Evolutionary conservation across 2,797 vertebrate genomes (phyloP), one percentile per base, ranked within the genome.

Genomic region (Thripadectes ignobilis): DNA sequence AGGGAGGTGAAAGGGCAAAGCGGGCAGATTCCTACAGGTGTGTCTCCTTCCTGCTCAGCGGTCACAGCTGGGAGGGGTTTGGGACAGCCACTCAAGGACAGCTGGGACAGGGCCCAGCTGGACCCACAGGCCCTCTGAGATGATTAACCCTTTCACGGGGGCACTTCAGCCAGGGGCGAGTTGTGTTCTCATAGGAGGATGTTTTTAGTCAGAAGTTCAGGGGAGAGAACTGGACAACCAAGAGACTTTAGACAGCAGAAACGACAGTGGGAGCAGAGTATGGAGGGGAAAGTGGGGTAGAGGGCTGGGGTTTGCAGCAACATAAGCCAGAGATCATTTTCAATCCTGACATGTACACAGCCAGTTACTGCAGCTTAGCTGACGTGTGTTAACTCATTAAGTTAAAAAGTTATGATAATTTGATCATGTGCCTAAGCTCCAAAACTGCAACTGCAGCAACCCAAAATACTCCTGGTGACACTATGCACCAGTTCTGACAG

Each of bases 381-480:
- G 95, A 96, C 14, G 92, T 94, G 80, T 96, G 94, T 95, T 97
- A 96, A 97, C 94, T 95, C 95, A 94, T 96, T 97, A 95, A 95
- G 88, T 96, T 95, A 95, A 95, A 95, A 97, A 97, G 95, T 97
- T 97, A 96, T 95, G 94, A 91, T 97, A 97, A 97, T 97, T 92
- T 93, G 90, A 92, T 96, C 92, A 87, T 93, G 93, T 95, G 95
- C 85, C 83, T 94, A 77, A 87, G 63, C 83, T 90, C 92, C 88
- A 82, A 95, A 96, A 94, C 73, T 93, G 95, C 92, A 91, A 92
- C 83, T 84, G 88, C 93, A 92, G 93, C 91, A 92, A 61, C 94
- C 88, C 85, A 82, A 93, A 94, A 86, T 90, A 71, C 88, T 88
- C 66, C 74, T 84, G 74, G 88, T 91, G 76, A 91, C 85, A 81